Evolutionary conservation across 1,140 invertebrate genomes (phyloP), one percentile per base, ranked within the genome.

Genomic region (Phymastichus coffea): DNA sequence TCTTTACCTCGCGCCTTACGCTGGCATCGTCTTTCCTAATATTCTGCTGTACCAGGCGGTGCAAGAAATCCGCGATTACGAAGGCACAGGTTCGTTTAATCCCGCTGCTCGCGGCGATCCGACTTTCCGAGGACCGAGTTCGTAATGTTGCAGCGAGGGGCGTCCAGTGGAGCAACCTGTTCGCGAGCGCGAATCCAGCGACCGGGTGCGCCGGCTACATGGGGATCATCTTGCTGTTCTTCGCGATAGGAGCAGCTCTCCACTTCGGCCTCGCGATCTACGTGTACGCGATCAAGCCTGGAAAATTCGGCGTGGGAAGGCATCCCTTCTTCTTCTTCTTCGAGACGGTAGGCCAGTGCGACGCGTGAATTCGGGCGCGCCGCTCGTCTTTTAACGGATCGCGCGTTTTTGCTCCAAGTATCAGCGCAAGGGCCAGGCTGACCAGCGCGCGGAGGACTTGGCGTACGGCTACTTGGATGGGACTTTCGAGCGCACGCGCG

Each of bases 161-260:
- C 14, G 71, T 84, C 33, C 84, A 86, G 64, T 88, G 85, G 85
- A 66, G 64, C 28, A 84, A 83, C 57, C 66, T 87, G 7, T 73
- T 67, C 15, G 20, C 59, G 2, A 75, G 76, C n/a, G 74, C 82
- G 3, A 74, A 83, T 35, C 76, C 79, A 8, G 79, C 80, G 56
- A 84, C 86, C 67, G 72, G 77, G 40, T 80, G 82, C 53, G 81
- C 70, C 33, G 66, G 66, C 25, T 67, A 64, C 57, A 66, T 86
- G 64, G 70, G 75, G 12, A 70, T 80, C 61, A 67, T 81, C 23
- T 63, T 83, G 17, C 55, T 81, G 12, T 78, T 83, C 47, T 68
- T 83, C 22, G 61, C 79, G n/a, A 35, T 82, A 23, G 81, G 83
- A 49, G 63, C 69, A 2, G 15, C 80, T 28, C 43, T 84, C 1